Percentiles rank a stretch among this genome's conserved stretches.
These are phyloP conservation scores for Pocillopora verrucosa DNA, from an alignment of 64 coral and sea anemone species.

Conservation along the genomic window DNA sequence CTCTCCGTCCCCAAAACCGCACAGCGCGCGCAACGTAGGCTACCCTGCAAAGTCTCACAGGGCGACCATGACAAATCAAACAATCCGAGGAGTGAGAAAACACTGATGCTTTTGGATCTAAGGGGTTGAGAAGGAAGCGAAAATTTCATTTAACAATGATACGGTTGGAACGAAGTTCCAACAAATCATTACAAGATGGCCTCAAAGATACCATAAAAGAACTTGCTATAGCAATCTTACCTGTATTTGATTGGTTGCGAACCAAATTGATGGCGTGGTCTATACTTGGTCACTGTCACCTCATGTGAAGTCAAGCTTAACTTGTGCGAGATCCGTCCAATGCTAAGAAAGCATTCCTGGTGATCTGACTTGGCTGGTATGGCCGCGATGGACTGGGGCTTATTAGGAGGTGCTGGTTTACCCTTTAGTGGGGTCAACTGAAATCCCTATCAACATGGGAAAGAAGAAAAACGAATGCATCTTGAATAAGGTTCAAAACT, in stretches of 20 bases:
- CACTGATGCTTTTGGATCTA: too few species aligned
- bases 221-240: background rate
- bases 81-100: too few species aligned
- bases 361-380: slow-evolving; percentile 45
- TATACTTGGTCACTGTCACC: slow-evolving; percentile 53
- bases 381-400: slow-evolving; percentile 30
- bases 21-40: too few species aligned
- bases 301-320: slow-evolving; percentile 53
- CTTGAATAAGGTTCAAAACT: too few species aligned
- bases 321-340: slow-evolving; percentile 66
- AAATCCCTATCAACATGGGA: slow-evolving; percentile 49
- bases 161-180: too few species aligned
- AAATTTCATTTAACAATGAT: too few species aligned
- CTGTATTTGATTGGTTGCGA: slow-evolving; percentile 27
- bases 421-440: slow-evolving; percentile 29
- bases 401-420: background rate
- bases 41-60: too few species aligned
- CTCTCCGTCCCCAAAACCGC: too few species aligned
- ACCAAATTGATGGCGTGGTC: slow-evolving; percentile 36
- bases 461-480: background rate
- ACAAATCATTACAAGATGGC: too few species aligned
- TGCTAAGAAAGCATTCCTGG: slow-evolving; percentile 52
- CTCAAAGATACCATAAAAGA: too few species aligned
- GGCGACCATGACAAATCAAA: too few species aligned
- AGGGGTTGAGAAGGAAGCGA: too few species aligned